Percentiles rank a stretch among this genome's conserved stretches.
Evolutionary conservation across 2,888 invertebrate species (phyloP).

Genomic region (Athrips mouffetella): DNA sequence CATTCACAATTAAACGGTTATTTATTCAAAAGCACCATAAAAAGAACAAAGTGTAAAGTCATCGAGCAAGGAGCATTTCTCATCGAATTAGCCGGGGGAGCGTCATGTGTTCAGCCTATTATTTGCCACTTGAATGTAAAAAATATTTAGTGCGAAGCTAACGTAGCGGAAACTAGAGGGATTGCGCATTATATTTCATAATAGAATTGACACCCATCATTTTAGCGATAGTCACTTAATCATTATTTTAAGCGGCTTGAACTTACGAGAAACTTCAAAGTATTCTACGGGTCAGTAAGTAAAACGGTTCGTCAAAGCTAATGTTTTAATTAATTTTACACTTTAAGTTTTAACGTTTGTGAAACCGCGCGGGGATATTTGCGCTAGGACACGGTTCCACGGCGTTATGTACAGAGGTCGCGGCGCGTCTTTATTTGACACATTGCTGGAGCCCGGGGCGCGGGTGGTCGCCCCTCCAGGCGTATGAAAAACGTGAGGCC

Average conservation of each 20-base stretch:
- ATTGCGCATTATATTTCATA: slow-evolving; percentile 30
- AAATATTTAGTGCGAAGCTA: slow-evolving; percentile 36
- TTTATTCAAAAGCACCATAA: slow-evolving; percentile 20
- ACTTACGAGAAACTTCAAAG: background rate
- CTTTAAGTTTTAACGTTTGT: slow-evolving; percentile 26
- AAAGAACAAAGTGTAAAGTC: slow-evolving; percentile 23
- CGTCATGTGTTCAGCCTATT: slow-evolving; percentile 42
- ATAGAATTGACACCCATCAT: slow-evolving; percentile 23
- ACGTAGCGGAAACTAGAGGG: slow-evolving; percentile 47
- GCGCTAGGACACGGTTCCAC: no score
- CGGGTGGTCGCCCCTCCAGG: no score
- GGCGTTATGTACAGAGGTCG: slow-evolving; percentile 49
- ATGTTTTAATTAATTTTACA: slow-evolving; percentile 29
- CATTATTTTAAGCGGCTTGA: background rate
- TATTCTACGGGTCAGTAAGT: slow-evolving; percentile 9
- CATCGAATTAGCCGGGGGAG: slow-evolving; percentile 44
- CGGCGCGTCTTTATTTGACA: slow-evolving; percentile 57
- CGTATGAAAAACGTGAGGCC: slow-evolving; percentile 75
- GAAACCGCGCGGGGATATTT: slow-evolving; percentile 20
- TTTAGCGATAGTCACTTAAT: background rate
- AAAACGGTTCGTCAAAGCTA: slow-evolving; percentile 3
- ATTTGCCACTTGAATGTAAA: slow-evolving; percentile 43
- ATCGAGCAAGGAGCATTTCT: slow-evolving; percentile 35
- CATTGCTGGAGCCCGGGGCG: slow-evolving; percentile 57
- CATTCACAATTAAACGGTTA: slow-evolving; percentile 24